Base-by-base conservation (phyloP, 2,797 vertebrate genomes). In the Lemur catta region DNA sequence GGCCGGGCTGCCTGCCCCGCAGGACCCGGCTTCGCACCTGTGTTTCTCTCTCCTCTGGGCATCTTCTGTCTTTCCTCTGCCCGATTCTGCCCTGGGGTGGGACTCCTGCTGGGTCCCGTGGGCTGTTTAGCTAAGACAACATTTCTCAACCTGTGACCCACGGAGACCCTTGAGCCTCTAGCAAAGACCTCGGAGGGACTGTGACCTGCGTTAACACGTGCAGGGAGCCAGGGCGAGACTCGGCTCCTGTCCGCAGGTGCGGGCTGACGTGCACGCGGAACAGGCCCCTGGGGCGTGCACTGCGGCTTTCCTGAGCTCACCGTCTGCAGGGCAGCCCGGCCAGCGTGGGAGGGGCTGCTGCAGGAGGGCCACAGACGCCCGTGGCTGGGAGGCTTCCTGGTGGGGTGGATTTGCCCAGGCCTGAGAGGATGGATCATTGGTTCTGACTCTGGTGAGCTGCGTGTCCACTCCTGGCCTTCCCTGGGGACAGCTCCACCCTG, bases 261-360 rank as follows among this genome's bases (percentile, higher is more conserved):
- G 3, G 24, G 50, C 28, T 3, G 38, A 55, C 3, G 0, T 1
- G 28, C 10, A 28, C 2, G 6, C 1, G 1, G 12, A 55, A 41
- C 20, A 69, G 46, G 74, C 46, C 30, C 72, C 74, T 33, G 17
- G 7, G 46, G 48, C 3, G 48, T 28, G 15, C 43, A 0, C 28
- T 6, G 0, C 1, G 7, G 48, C 2, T 0, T 13, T 76, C 48
- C 48, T 1, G 11, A 52, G 46, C 48, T 22, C 6, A 1, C 41
- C 24, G 33, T 13, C 74, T 0, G 18, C 46, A 3, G 6, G 63
- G 33, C 22, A 65, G 20, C 41, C 11, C 15, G 26, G 52, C 13
- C 41, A 13, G 43, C 5, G 12, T 46, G 7, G 10, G 20, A 26
- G 43, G 65, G 15, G 15, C 15, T 0, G 15, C 43, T 74, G 72